Base-by-base conservation (phyloP, 2,888 invertebrate genomes). In the Melipona beecheii region DNA sequence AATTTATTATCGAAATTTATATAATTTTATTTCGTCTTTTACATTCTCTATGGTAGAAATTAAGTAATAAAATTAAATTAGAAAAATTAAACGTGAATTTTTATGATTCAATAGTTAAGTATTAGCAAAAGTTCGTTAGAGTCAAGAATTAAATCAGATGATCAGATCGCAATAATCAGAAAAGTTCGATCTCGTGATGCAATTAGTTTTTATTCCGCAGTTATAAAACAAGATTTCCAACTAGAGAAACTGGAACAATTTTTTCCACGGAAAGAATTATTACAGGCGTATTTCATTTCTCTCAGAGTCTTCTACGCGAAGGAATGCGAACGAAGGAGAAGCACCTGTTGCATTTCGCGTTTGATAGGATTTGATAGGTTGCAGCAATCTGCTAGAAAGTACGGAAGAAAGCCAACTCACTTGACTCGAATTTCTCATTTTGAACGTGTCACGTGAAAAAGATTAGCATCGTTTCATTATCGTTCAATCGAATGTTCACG, bases 341-440 rank as follows among this genome's bases (percentile, higher is more conserved):
- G 21, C 24, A 84, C 84, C 84, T 84, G 84, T 84, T 82, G 83
- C 65, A 60, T 21, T 64, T 64, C 21, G 13, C 9, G 9, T 24
- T 24, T 24, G 58, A 3, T n/a, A 43, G 43, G 17, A 1, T 43
- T 66, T 27, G 27, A 27, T 27, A 27, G 27, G 27, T 27, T 66
- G 2, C 0, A 49, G 21, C 2, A 24, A 66, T 6, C 49, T 43
- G 17, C 24, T 43, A 65, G n/a, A 65, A 36, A 65, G 36, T 50
- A n/a, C 2, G n/a, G 17, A 43, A 24, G 21, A 66, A 43, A 17
- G 6, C 6, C 27, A 19, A 31, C 0, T 21, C 4, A 13, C 6
- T 15, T 24, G 60, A 60, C 24, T 62, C 0, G 11, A 31, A 21
- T 5, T 21, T 64, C 13, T 21, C 31, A 64, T 21, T 64, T 36